Evolutionary conservation across 1,140 invertebrate genomes (phyloP), one percentile per base, ranked within the genome.

Genomic region (Uloborus diversus): DNA sequence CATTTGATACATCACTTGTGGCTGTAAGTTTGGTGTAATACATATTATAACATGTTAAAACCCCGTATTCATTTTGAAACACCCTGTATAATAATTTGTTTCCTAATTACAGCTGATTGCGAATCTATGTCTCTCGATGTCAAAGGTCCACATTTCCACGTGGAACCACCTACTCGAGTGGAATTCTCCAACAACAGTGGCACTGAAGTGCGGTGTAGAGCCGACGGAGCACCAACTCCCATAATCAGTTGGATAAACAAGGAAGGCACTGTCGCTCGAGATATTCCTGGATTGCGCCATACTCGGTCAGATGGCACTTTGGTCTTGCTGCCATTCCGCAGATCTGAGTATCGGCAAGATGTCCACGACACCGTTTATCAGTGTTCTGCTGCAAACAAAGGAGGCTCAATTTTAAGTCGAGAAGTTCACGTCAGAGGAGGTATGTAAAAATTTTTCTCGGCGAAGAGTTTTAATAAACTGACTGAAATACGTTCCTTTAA

Each of bases 171-270:
- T 79, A 94, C 94, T 86, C 91, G 93, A 83, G 91, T 97, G 61
- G 94, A 96, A 86, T 97, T 97, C 87, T 95, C 94, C 79, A 97
- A 97, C 86, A 95, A 94, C 61, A 96, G 94, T 32, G 96, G 95
- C 83, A 93, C 94, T 75, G 92, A 93, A 82, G 93, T 98, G 57
- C 94, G 96, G 87, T 98, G 96, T 87, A 92, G 94, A 83, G 94
- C 95, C 0, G 90, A 93, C 85, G 96, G 96, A 82, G 93, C 93
- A 82, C 96, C 96, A 13, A 90, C 93, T 82, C 94, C 96, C 47
- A 93, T 94, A 86, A 94, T 97, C 82, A 95, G 96, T 82, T 98
- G 96, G 82, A 35, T 37, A 9, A 20, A 47, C 13, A 25, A 49
- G 2, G 92, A 93, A 85, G 90, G 89, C 82, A 90, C 86, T 81